Conservation (phyloP, 2,797 vertebrate species). For the Euphonia xanthogaster region DNA sequence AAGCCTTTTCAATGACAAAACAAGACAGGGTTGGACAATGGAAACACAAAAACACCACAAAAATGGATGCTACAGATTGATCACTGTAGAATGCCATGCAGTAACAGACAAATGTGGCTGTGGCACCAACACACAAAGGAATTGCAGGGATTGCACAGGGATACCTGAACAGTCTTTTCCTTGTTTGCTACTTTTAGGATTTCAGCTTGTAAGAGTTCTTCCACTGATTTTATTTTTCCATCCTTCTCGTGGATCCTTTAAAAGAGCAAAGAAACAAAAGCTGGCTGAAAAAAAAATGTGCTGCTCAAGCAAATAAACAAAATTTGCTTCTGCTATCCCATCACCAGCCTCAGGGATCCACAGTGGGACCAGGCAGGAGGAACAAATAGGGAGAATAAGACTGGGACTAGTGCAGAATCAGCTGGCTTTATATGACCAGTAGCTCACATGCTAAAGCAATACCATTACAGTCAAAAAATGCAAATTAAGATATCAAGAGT, state of each 20-base stretch:
- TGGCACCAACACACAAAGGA: conserved; percentile 49
- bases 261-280: background rate
- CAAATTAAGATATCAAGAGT: background rate
- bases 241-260: conserved; percentile 89
- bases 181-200: conserved; percentile 79
- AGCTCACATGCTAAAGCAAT: background rate
- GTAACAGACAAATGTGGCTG: conserved; percentile 50
- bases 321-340: background rate
- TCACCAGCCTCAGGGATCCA: background rate
- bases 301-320: background rate
- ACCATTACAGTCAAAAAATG: background rate
- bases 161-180: conserved; percentile 85
- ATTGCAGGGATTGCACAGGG: background rate
- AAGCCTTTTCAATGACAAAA: conserved; percentile 85
- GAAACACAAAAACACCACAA: conserved; percentile 66
- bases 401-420: background rate
- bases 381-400: background rate
- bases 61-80: conserved; percentile 41
- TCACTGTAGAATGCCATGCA: conserved; percentile 50
- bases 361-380: background rate
- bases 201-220: conserved; percentile 85
- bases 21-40: conserved; percentile 80
- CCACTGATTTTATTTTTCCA: conserved; percentile 83
- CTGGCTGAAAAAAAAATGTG: rapidly evolving
- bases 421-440: background rate